Conservation (phyloP, 2,113 vertebrate genomes). For the Tragulus kanchil region DNA sequence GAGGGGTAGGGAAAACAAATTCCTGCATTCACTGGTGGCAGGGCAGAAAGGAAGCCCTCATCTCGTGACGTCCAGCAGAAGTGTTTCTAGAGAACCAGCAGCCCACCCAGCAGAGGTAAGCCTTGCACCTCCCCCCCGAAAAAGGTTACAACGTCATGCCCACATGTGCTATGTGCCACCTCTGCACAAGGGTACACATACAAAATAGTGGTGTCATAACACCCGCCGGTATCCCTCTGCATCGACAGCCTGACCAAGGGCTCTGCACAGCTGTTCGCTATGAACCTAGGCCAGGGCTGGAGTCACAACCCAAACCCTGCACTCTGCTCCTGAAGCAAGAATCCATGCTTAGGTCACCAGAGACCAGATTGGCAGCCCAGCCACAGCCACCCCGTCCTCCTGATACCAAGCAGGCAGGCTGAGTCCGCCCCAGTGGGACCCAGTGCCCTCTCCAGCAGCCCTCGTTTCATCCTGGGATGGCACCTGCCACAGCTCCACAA, state of each 20-base stretch:
- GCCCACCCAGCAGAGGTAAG: background rate
- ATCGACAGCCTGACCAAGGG: background rate
- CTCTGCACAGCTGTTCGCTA: too few species aligned
- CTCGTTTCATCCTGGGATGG: background rate
- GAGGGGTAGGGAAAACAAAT: background rate
- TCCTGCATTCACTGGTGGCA: background rate
- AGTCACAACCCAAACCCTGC: background rate
- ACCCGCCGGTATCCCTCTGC: too few species aligned
- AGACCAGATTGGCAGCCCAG: background rate
- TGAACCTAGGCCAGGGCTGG: background rate
- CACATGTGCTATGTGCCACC: fast-evolving
- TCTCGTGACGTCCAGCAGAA: background rate
- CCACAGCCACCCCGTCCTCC: background rate
- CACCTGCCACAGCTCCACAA: fast-evolving
- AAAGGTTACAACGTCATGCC: background rate
- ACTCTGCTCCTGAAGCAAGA: background rate
- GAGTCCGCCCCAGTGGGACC: too few species aligned
- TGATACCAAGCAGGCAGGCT: background rate
- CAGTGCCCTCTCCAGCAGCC: background rate
- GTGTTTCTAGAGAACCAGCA: background rate
- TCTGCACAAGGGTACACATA: fast-evolving
- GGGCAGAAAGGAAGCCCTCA: background rate
- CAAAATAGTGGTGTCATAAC: fast-evolving
- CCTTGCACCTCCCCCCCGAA: too few species aligned
- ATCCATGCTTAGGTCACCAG: background rate